Evolutionary conservation across 2,113 vertebrate species (phyloP).

Genomic region (Pungitius pungitius): DNA sequence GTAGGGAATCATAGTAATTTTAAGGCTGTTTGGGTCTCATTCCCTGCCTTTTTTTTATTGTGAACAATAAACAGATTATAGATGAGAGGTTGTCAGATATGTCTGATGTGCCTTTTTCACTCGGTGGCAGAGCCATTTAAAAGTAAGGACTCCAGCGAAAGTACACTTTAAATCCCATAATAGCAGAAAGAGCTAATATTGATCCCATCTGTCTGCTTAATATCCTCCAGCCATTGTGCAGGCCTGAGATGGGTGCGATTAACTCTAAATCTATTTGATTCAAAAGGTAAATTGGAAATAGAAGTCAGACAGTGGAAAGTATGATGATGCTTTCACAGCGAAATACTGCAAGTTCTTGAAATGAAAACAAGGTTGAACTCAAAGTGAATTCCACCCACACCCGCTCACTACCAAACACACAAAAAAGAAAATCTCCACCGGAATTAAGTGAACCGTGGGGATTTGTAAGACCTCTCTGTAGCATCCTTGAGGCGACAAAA

Average conservation of each 20-base stretch:
- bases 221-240: constrained; percentile 36
- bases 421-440: neutral
- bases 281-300: constrained; percentile 30
- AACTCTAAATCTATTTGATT: constrained; percentile 25
- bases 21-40: constrained; percentile 50
- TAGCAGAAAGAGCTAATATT: constrained; percentile 51
- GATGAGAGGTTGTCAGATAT: constrained; percentile 60
- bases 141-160: constrained; percentile 40
- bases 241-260: constrained; percentile 24
- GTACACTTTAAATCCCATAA: constrained; percentile 38
- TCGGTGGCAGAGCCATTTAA: constrained; percentile 41
- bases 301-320: constrained; percentile 7
- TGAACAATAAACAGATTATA: constrained; percentile 62
- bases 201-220: constrained; percentile 49
- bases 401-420: neutral
- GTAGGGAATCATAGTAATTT: constrained; percentile 66
- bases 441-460: constrained; percentile 22
- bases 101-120: constrained; percentile 48
- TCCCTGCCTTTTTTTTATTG: constrained; percentile 10
- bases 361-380: constrained; percentile 23
- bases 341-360: constrained; percentile 14
- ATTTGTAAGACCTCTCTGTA: constrained; percentile 36
- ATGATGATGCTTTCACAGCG: constrained; percentile 8
- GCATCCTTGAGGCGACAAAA: constrained; percentile 35
- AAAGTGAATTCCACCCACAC: constrained; percentile 5